Percentiles rank a stretch among this genome's conserved stretches.
These are phyloP conservation scores for Nothoprocta pentlandii DNA, from an alignment of 2,113 vertebrate genomes.

Conservation along the genomic window DNA sequence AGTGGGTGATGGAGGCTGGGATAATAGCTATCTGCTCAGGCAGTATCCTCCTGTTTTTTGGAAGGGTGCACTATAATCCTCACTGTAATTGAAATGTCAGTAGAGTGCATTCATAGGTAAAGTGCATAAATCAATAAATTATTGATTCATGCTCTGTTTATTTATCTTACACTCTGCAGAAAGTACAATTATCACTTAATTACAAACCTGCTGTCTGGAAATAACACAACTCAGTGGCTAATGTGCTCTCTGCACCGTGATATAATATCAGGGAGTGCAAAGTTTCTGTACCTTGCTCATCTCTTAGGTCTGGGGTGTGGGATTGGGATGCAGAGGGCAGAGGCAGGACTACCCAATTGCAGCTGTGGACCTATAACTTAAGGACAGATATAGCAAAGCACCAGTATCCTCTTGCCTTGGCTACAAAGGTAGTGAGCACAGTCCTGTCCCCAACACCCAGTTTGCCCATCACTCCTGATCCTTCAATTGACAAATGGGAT, in stretches of 20 bases:
- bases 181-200: slow-evolving; percentile 79
- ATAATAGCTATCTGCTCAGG: slow-evolving; percentile 9
- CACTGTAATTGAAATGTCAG: slow-evolving; percentile 74
- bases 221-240: slow-evolving; percentile 50
- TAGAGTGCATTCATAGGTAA: slow-evolving; percentile 61
- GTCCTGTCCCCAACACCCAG: background rate
- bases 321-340: background rate
- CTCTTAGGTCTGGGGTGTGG: background rate
- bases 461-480: background rate
- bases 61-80: slow-evolving; percentile 44
- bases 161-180: slow-evolving; percentile 72
- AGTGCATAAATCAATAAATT: slow-evolving; percentile 72
- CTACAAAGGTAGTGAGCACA: background rate
- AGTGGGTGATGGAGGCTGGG: background rate
- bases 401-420: background rate
- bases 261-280: background rate
- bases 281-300: background rate
- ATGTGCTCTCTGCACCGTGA: background rate
- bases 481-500: background rate
- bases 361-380: background rate
- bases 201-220: slow-evolving; percentile 74
- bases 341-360: background rate
- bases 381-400: background rate
- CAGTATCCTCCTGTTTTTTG: slow-evolving; percentile 4
- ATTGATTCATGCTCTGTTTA: slow-evolving; percentile 77